These are phyloP conservation scores for Doryteuthis pealeii DNA, from an alignment of 1,140 invertebrate genomes.

Conservation along the genomic window DNA sequence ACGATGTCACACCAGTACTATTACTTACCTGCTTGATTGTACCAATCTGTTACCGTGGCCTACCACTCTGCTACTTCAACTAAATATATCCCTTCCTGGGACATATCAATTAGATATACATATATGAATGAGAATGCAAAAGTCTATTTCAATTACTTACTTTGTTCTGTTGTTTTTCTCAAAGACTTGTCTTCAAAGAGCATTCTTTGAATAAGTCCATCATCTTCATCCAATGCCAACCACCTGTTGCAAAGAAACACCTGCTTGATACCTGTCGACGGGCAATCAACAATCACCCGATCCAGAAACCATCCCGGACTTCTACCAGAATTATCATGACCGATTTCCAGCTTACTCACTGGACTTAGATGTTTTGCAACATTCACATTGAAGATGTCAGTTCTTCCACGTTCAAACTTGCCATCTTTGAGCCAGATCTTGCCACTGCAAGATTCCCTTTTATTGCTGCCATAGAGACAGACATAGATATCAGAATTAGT, in stretches of 20 bases:
- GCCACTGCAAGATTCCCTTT: conserved; percentile 47
- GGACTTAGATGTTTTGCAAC: conserved; percentile 54
- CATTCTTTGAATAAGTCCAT: conserved; percentile 54
- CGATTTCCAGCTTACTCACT: conserved; percentile 52
- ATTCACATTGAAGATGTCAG: conserved; percentile 56
- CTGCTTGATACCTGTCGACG: conserved; percentile 56
- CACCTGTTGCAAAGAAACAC: conserved; percentile 57
- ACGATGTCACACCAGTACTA: no score
- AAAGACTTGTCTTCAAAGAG: conserved; percentile 51
- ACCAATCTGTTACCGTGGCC: no score
- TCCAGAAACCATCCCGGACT: conserved; percentile 58
- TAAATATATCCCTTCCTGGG: no score
- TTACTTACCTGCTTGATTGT: no score
- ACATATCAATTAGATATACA: no score
- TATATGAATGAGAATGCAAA: no score
- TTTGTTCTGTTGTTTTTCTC: conserved; percentile 51
- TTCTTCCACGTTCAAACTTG: conserved; percentile 52
- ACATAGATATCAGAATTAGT: conserved; percentile 57
- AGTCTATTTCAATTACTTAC: conserved; percentile 31
- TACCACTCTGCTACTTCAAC: no score
- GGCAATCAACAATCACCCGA: conserved; percentile 50
- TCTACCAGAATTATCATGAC: conserved; percentile 56
- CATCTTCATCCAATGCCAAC: conserved; percentile 55
- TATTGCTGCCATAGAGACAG: conserved; percentile 53
- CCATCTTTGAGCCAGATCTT: conserved; percentile 57